These are phyloP conservation scores for Pyrrhosoma nymphula DNA, from an alignment of 2,888 invertebrate species.

Conservation along the genomic window DNA sequence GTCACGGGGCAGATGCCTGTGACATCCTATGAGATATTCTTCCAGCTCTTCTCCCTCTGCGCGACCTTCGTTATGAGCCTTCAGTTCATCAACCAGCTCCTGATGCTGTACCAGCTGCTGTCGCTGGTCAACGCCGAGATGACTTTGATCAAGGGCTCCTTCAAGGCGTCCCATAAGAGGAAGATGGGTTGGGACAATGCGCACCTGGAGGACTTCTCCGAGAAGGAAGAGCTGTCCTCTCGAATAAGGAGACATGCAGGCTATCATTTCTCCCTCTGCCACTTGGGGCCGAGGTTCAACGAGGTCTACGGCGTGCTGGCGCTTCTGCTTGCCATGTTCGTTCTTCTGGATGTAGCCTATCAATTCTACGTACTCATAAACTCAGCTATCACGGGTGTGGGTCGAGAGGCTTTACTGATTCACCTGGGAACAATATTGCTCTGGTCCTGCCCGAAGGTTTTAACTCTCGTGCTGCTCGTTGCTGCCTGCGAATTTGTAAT, in stretches of 20 bases:
- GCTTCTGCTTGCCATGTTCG: constrained; percentile 3
- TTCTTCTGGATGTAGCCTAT: constrained; percentile 15
- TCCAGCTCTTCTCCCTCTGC: constrained; percentile 39
- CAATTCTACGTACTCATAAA: constrained; percentile 49
- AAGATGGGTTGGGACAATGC: background rate
- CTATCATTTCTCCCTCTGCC: constrained; percentile 33
- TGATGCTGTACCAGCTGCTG: background rate
- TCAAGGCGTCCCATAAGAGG: background rate
- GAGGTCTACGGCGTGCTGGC: constrained; percentile 41
- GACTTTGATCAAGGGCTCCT: background rate
- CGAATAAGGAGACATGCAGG: background rate
- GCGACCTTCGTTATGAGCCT: constrained; percentile 22
- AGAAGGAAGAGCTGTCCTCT: background rate
- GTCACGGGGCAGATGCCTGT: background rate
- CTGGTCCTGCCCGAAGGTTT: constrained; percentile 37
- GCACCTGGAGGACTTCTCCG: background rate
- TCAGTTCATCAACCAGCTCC: constrained; percentile 37
- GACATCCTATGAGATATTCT: background rate
- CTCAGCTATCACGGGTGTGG: background rate
- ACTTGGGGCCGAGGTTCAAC: constrained; percentile 25
- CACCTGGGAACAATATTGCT: constrained; percentile 25
- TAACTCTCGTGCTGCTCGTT: constrained; percentile 27
- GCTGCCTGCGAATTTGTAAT: constrained; percentile 43
- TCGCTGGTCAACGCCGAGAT: constrained; percentile 16
- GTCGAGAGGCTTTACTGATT: background rate